These are phyloP conservation scores for Dryocosmus kuriphilus DNA, from an alignment of 2,888 invertebrate species.

Conservation along the genomic window DNA sequence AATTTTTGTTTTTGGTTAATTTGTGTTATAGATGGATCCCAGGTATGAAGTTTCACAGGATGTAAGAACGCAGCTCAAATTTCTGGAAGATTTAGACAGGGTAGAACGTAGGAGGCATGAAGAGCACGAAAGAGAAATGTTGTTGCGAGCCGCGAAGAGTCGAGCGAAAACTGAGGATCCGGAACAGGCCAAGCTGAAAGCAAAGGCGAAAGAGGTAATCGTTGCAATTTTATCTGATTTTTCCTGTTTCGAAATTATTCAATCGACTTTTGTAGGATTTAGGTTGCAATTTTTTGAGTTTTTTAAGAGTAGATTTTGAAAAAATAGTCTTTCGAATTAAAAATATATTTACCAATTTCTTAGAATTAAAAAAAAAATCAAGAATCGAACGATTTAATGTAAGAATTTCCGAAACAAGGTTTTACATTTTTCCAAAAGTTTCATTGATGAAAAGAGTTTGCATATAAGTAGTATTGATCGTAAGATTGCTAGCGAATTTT, in stretches of 20 bases:
- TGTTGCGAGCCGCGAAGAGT: slow-evolving; percentile 95
- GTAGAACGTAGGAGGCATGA: slow-evolving; percentile 96
- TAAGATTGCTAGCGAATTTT: no score
- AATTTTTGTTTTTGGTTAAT: not conserved
- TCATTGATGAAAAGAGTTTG: no score
- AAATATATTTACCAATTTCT: no score
- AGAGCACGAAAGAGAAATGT: slow-evolving; percentile 95
- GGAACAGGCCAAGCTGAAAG: slow-evolving; percentile 97
- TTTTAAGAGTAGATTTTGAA: not conserved
- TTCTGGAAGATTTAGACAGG: slow-evolving; percentile 96
- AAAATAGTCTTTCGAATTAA: no score
- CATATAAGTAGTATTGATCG: no score
- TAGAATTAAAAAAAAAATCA: no score
- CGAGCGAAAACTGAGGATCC: slow-evolving; percentile 98
- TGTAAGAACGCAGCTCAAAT: slow-evolving; percentile 95
- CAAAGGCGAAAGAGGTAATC: slow-evolving; percentile 89
- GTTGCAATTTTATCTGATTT: not conserved
- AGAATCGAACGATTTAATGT: no score
- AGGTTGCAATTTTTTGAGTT: not conserved
- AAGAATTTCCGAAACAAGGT: no score
- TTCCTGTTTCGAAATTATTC: no score
- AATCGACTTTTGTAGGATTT: not conserved
- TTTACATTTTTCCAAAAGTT: no score
- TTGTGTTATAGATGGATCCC: slow-evolving; percentile 84
- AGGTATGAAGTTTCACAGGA: slow-evolving; percentile 94